Percentiles rank a stretch among this genome's conserved stretches.
Conservation (phyloP, 2,113 vertebrate genomes). For the Tamias sibiricus region DNA sequence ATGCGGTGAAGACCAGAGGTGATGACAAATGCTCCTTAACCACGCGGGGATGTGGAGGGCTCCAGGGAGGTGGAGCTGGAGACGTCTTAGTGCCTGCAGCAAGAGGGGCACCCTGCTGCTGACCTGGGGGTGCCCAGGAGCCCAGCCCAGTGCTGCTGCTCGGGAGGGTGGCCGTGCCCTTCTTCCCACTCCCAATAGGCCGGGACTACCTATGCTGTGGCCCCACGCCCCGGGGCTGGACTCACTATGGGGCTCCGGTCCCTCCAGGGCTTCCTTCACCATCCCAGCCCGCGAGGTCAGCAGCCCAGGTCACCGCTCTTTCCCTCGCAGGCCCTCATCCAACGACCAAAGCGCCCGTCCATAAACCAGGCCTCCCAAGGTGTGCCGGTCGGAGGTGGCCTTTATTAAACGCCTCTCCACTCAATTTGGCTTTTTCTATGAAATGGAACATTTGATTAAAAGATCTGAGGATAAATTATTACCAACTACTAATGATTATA, state of each 20-base stretch:
- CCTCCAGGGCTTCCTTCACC: fast-evolving
- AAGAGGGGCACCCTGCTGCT: fast-evolving
- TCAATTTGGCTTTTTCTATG: conserved; percentile 54
- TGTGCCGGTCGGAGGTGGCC: fast-evolving
- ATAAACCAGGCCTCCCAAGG: background rate
- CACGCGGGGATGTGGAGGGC: too few species aligned
- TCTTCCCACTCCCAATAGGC: fast-evolving
- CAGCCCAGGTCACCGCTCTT: fast-evolving
- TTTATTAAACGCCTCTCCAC: conserved; percentile 35
- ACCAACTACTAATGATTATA: conserved; percentile 57
- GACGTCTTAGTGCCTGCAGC: background rate
- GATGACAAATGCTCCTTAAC: background rate
- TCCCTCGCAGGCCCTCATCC: fast-evolving
- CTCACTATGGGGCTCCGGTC: background rate
- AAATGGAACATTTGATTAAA: conserved; percentile 71
- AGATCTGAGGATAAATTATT: conserved; percentile 64
- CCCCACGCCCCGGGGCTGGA: fast-evolving
- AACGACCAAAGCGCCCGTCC: background rate
- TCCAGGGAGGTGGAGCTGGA: background rate
- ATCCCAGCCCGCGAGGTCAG: background rate
- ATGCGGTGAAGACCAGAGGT: background rate
- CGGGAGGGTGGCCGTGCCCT: fast-evolving
- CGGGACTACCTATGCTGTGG: too few species aligned
- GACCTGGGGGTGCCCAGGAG: background rate
- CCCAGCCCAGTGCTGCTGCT: fast-evolving